These are phyloP conservation scores for Mesorhabditis sp. DNA, from an alignment of 2,888 invertebrate genomes.

Conservation along the genomic window DNA sequence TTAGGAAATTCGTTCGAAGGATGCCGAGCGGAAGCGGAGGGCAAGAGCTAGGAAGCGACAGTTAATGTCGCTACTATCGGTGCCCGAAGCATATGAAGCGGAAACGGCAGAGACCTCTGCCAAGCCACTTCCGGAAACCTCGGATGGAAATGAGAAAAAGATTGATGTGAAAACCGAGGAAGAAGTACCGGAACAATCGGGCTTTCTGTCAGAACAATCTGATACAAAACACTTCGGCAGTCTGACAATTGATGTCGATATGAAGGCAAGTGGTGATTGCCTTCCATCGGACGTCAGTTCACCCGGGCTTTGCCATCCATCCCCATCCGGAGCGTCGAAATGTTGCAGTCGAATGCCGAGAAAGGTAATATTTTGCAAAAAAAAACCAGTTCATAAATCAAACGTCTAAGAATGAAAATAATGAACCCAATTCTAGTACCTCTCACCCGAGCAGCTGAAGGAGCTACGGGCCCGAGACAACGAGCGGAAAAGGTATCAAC, in stretches of 20 bases:
- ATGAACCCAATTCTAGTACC: neutral
- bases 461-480: neutral
- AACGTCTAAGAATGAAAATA: too few species aligned
- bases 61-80: neutral
- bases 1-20: neutral
- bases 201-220: too few species aligned
- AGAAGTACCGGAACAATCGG: too few species aligned
- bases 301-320: neutral
- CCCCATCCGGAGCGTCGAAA: neutral
- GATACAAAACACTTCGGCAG: too few species aligned
- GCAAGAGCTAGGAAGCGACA: neutral
- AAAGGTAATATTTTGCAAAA: neutral
- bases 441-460: neutral
- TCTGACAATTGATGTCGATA: too few species aligned
- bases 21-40: conserved; percentile 1
- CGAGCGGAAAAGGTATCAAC: neutral
- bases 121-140: too few species aligned
- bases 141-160: too few species aligned
- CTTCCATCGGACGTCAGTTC: neutral
- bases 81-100: too few species aligned
- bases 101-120: too few species aligned
- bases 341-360: neutral
- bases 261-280: too few species aligned
- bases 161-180: too few species aligned
- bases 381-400: too few species aligned